Evolutionary conservation across 2,113 vertebrate genomes (phyloP).

Genomic region (Sturnira hondurensis): DNA sequence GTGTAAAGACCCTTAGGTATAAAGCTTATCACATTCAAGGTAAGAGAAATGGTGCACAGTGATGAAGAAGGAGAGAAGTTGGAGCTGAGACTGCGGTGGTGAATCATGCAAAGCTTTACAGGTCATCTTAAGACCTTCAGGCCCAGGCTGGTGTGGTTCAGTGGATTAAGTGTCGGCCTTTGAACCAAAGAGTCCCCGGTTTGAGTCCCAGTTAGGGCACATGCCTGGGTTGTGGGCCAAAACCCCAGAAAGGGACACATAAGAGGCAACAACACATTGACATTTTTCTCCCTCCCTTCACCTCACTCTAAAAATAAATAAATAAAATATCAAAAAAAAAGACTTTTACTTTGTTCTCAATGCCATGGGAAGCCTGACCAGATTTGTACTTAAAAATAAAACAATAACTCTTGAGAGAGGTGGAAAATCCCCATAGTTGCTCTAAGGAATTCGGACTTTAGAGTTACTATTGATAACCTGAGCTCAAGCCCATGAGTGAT

Average conservation of each 20-base stretch:
- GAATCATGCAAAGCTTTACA: background rate
- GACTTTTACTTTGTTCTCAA: background rate
- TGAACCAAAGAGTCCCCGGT: too few species aligned
- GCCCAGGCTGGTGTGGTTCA: too few species aligned
- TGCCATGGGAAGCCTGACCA: background rate
- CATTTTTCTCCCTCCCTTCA: too few species aligned
- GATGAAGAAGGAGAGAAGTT: background rate
- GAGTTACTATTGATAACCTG: background rate
- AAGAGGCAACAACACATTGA: too few species aligned
- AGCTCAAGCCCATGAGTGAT: background rate
- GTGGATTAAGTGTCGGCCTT: too few species aligned
- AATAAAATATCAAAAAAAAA: too few species aligned
- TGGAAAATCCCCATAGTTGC: background rate
- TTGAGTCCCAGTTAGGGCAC: too few species aligned
- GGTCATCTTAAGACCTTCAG: background rate
- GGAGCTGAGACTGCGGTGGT: rapidly evolving
- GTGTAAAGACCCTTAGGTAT: background rate
- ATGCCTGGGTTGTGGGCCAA: too few species aligned
- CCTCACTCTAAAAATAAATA: too few species aligned
- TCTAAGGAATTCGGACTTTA: background rate
- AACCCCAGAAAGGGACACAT: too few species aligned
- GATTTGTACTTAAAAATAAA: background rate
- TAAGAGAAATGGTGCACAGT: background rate
- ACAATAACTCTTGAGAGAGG: background rate
- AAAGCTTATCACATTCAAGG: background rate